Base-by-base conservation (phyloP, 2,113 vertebrate species). In the Cyanoliseus patagonus region DNA sequence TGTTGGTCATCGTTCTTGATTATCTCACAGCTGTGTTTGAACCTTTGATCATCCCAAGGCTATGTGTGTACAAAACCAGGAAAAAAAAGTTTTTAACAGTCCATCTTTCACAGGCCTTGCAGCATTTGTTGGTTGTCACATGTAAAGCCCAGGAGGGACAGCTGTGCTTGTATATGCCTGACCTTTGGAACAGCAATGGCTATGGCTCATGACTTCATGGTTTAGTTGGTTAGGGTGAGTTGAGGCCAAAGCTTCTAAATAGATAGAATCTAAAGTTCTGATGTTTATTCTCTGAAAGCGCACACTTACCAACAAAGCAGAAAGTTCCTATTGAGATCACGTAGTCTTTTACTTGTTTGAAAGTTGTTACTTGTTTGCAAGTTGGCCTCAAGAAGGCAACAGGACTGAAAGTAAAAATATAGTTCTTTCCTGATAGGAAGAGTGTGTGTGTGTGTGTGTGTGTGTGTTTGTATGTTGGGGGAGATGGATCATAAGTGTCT, bases 91-190 rank as follows among this genome's bases (percentile, higher is more conserved):
- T 88, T 59, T 51, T 75, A 53, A 44, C 8, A 20, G 27, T 22
- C 13, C 2, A 0, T n/a, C 18, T 76, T 57, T 81, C 51, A 44
- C 31, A 35, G 25, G 7, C 22, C 55, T 70, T 70, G 55, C 10
- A 4, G 18, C 1, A 1, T 69, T 57, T 1, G 1, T n/a, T 63
- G 20, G 11, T 68, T 64, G 44, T 30, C 49, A 25, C 2, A 10
- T 37, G 17, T 53, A 17, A 66, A 77, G 31, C 17, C 39, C 33
- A 1, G 1, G 39, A 77, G 24, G 22, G 13, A 47, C 44, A 1
- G 0, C 44, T 41, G 51, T 25, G 23, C 11, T 35, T 4, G 1
- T 62, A 16, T 31, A 24, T 61, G 18, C 33, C 55, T 67, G 49
- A 69, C 12, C 51, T 53, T 75, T 52, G 42, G 47, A 47, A 31